Evolutionary conservation across 2,888 invertebrate species (phyloP).

Genomic region (Xestia sexstrigata): DNA sequence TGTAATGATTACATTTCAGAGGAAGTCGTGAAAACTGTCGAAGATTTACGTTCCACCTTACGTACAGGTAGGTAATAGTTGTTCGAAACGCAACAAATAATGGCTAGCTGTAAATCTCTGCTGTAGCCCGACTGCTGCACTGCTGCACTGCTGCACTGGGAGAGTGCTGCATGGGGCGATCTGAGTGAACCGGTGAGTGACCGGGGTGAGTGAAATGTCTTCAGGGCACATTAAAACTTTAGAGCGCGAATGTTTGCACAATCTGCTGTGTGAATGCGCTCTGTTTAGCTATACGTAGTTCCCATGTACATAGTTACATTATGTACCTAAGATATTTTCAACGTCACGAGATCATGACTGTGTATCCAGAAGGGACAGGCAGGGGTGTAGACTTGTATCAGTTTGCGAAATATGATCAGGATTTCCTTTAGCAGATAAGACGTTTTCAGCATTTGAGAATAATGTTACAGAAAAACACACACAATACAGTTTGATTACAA

Average conservation of each 20-base stretch:
- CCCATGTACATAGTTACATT: too few species aligned
- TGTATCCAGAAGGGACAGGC: neutral
- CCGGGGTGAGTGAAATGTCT: slow-evolving; percentile 30
- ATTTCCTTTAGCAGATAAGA: neutral
- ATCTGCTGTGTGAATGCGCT: slow-evolving; percentile 10
- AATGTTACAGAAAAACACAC: neutral
- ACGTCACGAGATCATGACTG: neutral
- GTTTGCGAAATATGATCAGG: neutral
- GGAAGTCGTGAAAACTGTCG: neutral
- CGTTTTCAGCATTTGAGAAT: neutral
- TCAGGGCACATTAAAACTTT: slow-evolving; percentile 33
- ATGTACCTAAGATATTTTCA: too few species aligned
- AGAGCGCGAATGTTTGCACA: slow-evolving; percentile 19
- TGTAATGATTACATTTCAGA: neutral
- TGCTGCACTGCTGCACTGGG: neutral
- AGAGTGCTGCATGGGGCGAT: neutral
- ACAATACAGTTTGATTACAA: neutral
- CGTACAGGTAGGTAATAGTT: too few species aligned
- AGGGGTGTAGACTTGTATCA: neutral
- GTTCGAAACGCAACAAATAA: slow-evolving; percentile 17
- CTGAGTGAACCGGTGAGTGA: neutral
- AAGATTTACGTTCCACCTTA: neutral
- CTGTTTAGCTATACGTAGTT: neutral
- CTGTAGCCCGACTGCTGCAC: neutral
- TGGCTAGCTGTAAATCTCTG: neutral